Evolutionary conservation across 2,113 vertebrate genomes (phyloP), one percentile per base, ranked within the genome.

Genomic region (Deroptyus accipitrinus): DNA sequence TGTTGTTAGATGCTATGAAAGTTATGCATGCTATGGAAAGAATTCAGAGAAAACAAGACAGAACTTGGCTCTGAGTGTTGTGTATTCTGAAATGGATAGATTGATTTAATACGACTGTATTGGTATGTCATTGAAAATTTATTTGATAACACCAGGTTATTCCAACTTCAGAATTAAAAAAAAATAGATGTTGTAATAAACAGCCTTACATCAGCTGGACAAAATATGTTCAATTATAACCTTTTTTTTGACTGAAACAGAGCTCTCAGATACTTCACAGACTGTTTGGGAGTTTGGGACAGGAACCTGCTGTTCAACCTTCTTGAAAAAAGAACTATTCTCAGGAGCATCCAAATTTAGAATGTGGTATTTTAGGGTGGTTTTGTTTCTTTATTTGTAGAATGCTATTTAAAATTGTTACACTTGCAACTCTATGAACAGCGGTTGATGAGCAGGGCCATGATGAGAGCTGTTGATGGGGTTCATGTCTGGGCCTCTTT

Each of bases 201-300:
- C 54, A 64, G 16, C 25, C 46, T 91, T 88, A 70, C 22, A 28
- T 10, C 41, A 79, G 57, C 7, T 74, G 42, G 79, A 64, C 82
- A 90, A 88, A 91, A 94, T 73, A 57, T 19, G 35, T 68, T 41
- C 70, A 84, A 63, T 84, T 79, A 80, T 33, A 80, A 57, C 16
- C 16, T 81, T 88, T 84, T n/a, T 94, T 96, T 88, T 83, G 35
- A 64, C 55, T 89, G 91, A 91, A 89, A 73, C 59, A 94, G 88
- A 70, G 76, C 91, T 97, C 95, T 63, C 30, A 17, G 57, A 19
- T 69, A 76, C 59, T 96, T 9, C 42, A 51, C 44, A 92, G 30
- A 33, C 62, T 79, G 31, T 18, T 98, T 51, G 37, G 72, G 24
- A 68, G 76, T 64, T 83, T 97, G 88, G 94, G 92, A 78, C 76